Base-by-base conservation (phyloP, 2,113 vertebrate species). In the Tychaedon coryphoeus region DNA sequence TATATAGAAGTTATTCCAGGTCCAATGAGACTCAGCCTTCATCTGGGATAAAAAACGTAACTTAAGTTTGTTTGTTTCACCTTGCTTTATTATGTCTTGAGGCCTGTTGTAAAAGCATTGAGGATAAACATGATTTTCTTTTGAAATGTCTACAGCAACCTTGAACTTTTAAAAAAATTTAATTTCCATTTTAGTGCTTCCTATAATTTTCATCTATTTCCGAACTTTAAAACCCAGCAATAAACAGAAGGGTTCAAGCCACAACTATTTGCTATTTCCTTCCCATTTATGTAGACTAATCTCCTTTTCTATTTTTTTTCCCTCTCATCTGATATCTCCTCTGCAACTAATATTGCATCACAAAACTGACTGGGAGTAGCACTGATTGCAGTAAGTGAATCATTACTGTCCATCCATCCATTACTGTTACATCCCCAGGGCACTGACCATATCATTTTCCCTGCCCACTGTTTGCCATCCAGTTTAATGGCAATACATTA, bases 351-450 rank as follows among this genome's bases (percentile, higher is more conserved):
- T 93, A 87, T 66, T 67, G 43, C 81, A 85, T 85, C 85, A 86
- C 28, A 48, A 53, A 95, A 91, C 73, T 67, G 69, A 87, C n/a
- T 75, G 80, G 76, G 86, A 91, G 54, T 95, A 95, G 48, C 76
- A 65, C 53, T 85, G 76, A 95, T 57, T 93, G 76, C 80, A 72
- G 50, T 91, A 94, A 96, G 77, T 85, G 93, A 95, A 79, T 95
- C 91, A 86, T 92, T 97, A 90, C 54, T 90, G 78, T 90, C 71
- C 67, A 90, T 83, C 86, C 86, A 90, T 94, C 92, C 88, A 86
- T 97, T 93, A 92, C 67, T 62, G 78, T 51, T 96, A 76, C 60
- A 76, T 92, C 85, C 64, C 67, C 70, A 47, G 78, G 90, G 90
- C 82, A 88, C 69, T 86, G 86, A 86, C 67, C 85, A 6, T 70